A percentile compares a stretch with the other conserved stretches of the same genome.
These are phyloP conservation scores for Autographa pulchrina DNA, from an alignment of 2,888 invertebrate species.

Conservation along the genomic window DNA sequence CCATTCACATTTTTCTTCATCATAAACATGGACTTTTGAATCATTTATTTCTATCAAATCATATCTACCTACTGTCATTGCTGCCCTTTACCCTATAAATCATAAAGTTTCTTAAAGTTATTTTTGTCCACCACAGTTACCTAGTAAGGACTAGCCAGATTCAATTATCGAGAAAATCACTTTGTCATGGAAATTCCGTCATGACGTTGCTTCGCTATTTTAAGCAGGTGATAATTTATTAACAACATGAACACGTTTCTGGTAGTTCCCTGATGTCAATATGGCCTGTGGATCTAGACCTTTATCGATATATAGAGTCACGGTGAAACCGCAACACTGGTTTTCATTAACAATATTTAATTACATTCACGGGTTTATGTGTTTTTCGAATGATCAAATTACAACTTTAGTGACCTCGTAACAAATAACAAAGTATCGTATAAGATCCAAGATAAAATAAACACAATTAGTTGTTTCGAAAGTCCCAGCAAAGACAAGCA, in stretches of 20 bases:
- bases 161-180: not conserved
- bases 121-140: not conserved
- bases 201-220: not conserved
- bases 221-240: not conserved
- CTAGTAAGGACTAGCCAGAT: not conserved
- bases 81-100: not conserved
- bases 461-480: constrained; percentile 27
- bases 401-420: constrained; percentile 31
- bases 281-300: not conserved
- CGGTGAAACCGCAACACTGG: constrained; percentile 1
- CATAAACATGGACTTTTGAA: not conserved
- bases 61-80: not conserved
- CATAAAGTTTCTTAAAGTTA: too few species aligned
- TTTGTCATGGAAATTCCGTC: not conserved
- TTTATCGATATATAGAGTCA: not conserved
- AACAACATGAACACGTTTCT: not conserved
- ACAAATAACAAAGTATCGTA: constrained; percentile 15
- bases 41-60: too few species aligned
- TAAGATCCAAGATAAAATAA: constrained; percentile 22
- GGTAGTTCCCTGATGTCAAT: not conserved
- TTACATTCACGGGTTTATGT: not conserved
- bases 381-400: constrained; percentile 5
- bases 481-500: constrained; percentile 15
- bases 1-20: not conserved
- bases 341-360: not conserved